Evolutionary conservation across 2,888 invertebrate species (phyloP), one percentile per base, ranked within the genome.

Genomic region (Adelognathus sp.): DNA sequence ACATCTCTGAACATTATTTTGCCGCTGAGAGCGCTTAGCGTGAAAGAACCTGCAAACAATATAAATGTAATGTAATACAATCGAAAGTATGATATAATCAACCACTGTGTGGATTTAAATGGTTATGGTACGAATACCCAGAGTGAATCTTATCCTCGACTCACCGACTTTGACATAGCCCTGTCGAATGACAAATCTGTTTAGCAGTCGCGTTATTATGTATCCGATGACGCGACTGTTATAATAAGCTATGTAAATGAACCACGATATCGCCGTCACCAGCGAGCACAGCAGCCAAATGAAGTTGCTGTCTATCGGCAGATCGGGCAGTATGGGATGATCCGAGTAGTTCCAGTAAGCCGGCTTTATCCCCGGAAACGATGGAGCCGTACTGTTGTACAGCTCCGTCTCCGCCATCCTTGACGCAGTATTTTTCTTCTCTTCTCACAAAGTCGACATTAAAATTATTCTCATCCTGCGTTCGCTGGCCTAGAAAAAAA

Each of bases 1-100:
- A 99, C 95, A 92, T 99, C 98, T 74, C 98, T 94, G 91, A 99
- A 98, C 99, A 99, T 99, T 67, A 99, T 96, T 93, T 99, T 99
- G 2, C 99, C 99, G 69, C 98, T 97, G 81, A 99, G 93, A n/a
- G 98, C 97, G 91, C 98, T 98, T 69, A 99, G 93, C 3, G 98
- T 98, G 87, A 99, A 95, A 2, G 99, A 99, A 72, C 99, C 98
- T 98, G 91, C 24, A 93, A 92, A 66, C 85, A 70, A 60, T 33
- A 50, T 27, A 29, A 46, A 52, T 11, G 6, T 31, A 58, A 3
- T n/a, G n/a, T n/a, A n/a, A n/a, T n/a, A n/a, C n/a, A n/a, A n/a
- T n/a, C n/a, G n/a, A n/a, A n/a, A n/a, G n/a, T n/a, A n/a, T n/a
- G n/a, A n/a, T n/a, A n/a, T n/a, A n/a, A n/a, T n/a, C n/a, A n/a